Percentiles rank a stretch among this genome's conserved stretches.
Conservation (phyloP, 2,113 vertebrate genomes). For the Glaucidium brasilianum region DNA sequence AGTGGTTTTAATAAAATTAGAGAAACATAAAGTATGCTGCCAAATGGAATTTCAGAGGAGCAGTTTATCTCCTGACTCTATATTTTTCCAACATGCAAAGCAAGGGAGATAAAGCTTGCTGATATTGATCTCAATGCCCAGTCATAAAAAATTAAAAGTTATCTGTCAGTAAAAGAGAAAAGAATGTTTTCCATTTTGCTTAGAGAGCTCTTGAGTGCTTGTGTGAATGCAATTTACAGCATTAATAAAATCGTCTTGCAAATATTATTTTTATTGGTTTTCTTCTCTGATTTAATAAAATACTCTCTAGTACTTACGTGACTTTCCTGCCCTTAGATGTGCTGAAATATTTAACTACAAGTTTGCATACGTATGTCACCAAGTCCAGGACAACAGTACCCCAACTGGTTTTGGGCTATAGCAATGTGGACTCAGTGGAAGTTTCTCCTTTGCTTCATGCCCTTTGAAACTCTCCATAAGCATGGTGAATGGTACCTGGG, state of each 20-base stretch:
- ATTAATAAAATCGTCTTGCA: conserved; percentile 47
- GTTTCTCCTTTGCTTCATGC: background rate
- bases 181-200: conserved; percentile 48
- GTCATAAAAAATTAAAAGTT: conserved; percentile 66
- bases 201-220: conserved; percentile 7
- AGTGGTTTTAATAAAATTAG: conserved; percentile 63
- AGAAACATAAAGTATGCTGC: conserved; percentile 47
- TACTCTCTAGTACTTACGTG: background rate
- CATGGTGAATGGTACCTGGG: background rate
- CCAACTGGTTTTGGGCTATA: rapidly evolving
- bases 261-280: conserved; percentile 23
- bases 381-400: background rate
- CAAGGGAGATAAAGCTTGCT: conserved; percentile 24
- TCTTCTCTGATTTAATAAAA: background rate
- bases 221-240: conserved; percentile 48
- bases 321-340: background rate
- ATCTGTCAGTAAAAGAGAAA: conserved; percentile 44
- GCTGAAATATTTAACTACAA: background rate
- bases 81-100: conserved; percentile 31
- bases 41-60: conserved; percentile 36
- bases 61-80: conserved; percentile 35
- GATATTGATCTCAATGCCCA: conserved; percentile 36
- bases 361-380: background rate
- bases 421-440: background rate
- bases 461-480: background rate